Evolutionary conservation across 2,113 vertebrate genomes (phyloP).

Genomic region (Mungos mungo): DNA sequence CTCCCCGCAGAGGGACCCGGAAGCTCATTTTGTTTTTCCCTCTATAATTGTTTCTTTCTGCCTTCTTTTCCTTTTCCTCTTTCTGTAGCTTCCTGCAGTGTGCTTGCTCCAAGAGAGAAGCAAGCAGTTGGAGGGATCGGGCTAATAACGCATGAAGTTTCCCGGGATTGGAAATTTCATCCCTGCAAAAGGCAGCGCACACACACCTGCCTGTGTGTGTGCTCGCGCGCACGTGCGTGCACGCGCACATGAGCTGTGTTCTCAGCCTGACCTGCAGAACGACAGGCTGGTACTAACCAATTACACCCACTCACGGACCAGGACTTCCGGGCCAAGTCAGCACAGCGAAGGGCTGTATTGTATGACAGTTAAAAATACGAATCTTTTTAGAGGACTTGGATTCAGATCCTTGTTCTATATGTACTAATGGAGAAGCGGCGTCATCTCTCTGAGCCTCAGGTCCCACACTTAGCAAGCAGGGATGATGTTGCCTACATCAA

Average conservation of each 20-base stretch:
- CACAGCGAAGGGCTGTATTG: accelerated
- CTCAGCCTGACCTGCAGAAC: not conserved
- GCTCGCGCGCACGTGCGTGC: accelerated
- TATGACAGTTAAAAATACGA: accelerated
- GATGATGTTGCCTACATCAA: accelerated
- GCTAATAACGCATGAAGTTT: not conserved
- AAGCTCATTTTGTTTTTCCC: not conserved
- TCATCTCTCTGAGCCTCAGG: not conserved
- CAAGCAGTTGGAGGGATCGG: not conserved
- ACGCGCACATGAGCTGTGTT: not conserved
- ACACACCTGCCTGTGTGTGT: not conserved
- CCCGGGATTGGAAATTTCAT: not conserved
- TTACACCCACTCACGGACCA: accelerated
- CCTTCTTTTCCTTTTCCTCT: not conserved
- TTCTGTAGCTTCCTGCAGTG: not conserved
- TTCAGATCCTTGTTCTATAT: not conserved
- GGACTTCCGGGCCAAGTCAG: accelerated
- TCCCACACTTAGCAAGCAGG: no score
- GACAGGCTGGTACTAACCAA: no score
- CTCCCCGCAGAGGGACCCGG: not conserved
- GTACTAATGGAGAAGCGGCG: accelerated
- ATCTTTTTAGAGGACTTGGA: not conserved
- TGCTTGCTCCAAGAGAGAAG: not conserved
- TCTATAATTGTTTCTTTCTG: not conserved
- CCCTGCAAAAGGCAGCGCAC: not conserved